Evolutionary conservation across 2,888 invertebrate genomes (phyloP).

Genomic region (Ischnura elegans): DNA sequence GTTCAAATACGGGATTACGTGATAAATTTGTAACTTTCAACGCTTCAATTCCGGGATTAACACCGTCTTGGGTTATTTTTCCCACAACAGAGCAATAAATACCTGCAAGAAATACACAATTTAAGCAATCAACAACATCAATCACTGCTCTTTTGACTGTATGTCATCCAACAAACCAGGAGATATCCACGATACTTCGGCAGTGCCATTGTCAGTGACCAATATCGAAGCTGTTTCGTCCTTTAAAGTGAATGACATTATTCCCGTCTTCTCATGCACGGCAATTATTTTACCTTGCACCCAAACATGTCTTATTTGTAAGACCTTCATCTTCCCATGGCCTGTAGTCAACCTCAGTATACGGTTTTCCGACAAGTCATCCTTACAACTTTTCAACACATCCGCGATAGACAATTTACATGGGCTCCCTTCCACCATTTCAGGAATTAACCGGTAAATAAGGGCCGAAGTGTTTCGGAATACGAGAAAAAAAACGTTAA

Average conservation of each 20-base stretch:
- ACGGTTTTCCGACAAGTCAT: not conserved
- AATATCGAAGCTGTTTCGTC: not conserved
- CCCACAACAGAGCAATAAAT: constrained; percentile 42
- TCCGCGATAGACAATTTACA: constrained; percentile 3
- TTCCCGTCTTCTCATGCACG: not conserved
- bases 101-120: not conserved
- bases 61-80: not conserved
- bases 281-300: constrained; percentile 32
- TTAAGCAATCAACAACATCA: not conserved
- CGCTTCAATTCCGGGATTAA: not conserved
- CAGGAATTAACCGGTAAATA: no score
- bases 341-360: not conserved
- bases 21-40: constrained; percentile 33
- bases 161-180: no score
- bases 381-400: not conserved
- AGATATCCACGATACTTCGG: not conserved
- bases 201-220: not conserved
- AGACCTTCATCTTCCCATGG: not conserved
- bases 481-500: no score
- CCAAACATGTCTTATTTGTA: constrained; percentile 1
- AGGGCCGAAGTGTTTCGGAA: no score
- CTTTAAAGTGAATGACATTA: not conserved
- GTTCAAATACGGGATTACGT: constrained; percentile 24
- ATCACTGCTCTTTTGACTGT: not conserved
- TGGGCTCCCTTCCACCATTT: not conserved